Percentiles rank a stretch among this genome's conserved stretches.
These are phyloP conservation scores for Vombatus ursinus DNA, from an alignment of 2,113 vertebrate genomes.

Conservation along the genomic window DNA sequence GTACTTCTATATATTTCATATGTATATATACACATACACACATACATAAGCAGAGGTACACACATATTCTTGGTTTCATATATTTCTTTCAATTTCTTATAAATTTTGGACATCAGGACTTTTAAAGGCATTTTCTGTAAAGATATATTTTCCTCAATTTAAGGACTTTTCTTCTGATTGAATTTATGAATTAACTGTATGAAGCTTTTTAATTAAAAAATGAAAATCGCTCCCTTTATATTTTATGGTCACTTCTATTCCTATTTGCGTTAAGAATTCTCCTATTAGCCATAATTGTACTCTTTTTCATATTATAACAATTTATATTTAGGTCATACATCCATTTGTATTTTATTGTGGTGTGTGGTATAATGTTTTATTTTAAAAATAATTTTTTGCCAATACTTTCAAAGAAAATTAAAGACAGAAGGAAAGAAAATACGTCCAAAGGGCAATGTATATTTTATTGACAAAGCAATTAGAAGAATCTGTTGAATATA, in stretches of 20 bases:
- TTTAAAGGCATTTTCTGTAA: background rate
- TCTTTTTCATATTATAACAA: background rate
- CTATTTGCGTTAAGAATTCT: background rate
- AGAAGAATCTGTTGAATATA: background rate
- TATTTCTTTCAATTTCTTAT: background rate
- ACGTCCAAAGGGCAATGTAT: background rate
- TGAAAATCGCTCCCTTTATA: background rate
- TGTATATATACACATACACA: too few relatives aligned
- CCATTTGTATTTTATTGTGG: background rate
- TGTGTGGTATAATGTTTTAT: background rate
- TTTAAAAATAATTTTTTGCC: background rate
- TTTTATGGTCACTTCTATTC: background rate
- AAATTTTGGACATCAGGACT: background rate
- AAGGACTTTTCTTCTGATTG: background rate
- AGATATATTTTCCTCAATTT: background rate
- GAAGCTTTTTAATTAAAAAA: background rate
- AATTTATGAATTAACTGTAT: background rate
- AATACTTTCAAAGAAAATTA: background rate
- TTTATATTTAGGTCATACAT: background rate
- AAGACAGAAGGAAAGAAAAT: background rate
- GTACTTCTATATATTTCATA: background rate
- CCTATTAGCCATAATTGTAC: background rate
- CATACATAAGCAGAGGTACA: too few relatives aligned
- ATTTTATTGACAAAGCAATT: background rate
- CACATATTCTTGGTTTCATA: background rate